Percentiles rank a stretch among this genome's conserved stretches.
Evolutionary conservation across 2,113 vertebrate genomes (phyloP).

Genomic region (Apodemus speciosus): DNA sequence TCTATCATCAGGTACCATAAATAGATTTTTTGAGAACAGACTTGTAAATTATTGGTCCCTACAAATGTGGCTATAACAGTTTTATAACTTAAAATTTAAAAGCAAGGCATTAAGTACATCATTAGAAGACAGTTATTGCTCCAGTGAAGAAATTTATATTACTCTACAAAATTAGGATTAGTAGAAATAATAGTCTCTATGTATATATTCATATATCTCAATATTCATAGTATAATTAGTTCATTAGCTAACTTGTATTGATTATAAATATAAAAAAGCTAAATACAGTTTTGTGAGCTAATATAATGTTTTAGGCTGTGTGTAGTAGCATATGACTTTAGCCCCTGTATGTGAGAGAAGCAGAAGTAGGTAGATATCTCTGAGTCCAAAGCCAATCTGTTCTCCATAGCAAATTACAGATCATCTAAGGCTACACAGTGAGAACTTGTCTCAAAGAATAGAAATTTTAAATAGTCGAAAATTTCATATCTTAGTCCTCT

Average conservation of each 20-base stretch:
- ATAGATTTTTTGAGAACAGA: constrained; percentile 14
- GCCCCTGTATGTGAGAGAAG: neutral
- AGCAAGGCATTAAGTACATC: neutral
- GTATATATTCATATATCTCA: neutral
- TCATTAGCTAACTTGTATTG: constrained; percentile 35
- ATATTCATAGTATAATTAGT: neutral
- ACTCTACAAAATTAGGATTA: constrained; percentile 29
- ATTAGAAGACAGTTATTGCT: constrained; percentile 41
- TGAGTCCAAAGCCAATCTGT: too few relatives aligned
- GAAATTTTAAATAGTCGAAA: constrained; percentile 3
- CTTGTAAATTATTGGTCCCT: constrained; percentile 46
- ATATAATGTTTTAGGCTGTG: constrained; percentile 11
- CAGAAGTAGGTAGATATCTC: too few relatives aligned
- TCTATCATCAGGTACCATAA: constrained; percentile 40
- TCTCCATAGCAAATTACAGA: neutral
- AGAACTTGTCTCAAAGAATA: neutral
- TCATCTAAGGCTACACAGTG: too few relatives aligned
- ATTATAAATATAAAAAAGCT: constrained; percentile 23
- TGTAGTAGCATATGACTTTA: neutral
- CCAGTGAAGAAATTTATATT: constrained; percentile 41
- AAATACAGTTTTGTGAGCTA: constrained; percentile 17
- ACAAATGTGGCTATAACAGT: neutral
- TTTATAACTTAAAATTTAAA: constrained; percentile 50
- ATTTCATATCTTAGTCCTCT: constrained; percentile 14
- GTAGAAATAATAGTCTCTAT: constrained; percentile 14